Conservation (phyloP, 2,888 invertebrate genomes). For the Drosophila sordidapex region DNA sequence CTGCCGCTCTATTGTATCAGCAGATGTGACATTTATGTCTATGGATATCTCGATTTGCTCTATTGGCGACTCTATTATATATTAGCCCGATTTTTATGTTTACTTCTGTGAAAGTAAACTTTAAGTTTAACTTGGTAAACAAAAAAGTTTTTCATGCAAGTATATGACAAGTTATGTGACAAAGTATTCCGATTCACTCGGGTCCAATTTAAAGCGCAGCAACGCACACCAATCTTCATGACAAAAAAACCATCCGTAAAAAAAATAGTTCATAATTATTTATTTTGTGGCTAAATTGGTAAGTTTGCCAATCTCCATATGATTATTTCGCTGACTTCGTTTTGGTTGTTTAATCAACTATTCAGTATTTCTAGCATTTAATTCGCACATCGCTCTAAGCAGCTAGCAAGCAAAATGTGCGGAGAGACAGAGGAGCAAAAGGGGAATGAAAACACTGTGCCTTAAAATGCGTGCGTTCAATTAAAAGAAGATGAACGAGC, state of each 20-base stretch:
- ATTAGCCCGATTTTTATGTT: neutral
- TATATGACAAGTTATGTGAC: too few relatives aligned
- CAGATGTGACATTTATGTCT: neutral
- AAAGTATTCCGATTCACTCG: too few relatives aligned
- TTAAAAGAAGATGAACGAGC: constrained; percentile 65
- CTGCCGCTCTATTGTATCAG: neutral
- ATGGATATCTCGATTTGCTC: neutral
- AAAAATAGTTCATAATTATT: neutral
- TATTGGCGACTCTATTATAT: neutral
- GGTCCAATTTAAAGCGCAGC: too few relatives aligned
- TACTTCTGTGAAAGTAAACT: neutral
- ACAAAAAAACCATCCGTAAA: too few relatives aligned
- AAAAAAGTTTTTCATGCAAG: too few relatives aligned
- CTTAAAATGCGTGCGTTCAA: constrained; percentile 56
- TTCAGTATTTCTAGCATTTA: constrained; percentile 8
- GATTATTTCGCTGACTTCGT: constrained; percentile 1
- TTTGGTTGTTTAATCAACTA: constrained; percentile 2
- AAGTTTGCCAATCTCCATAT: neutral
- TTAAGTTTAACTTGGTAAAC: neutral
- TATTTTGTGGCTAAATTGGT: neutral
- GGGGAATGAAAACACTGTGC: constrained; percentile 8
- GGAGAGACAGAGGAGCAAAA: neutral
- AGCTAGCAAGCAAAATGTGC: neutral
- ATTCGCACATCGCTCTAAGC: constrained; percentile 2
- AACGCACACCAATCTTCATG: too few relatives aligned